These are phyloP conservation scores for Antechinus flavipes DNA, from an alignment of 2,113 vertebrate genomes.

Conservation along the genomic window DNA sequence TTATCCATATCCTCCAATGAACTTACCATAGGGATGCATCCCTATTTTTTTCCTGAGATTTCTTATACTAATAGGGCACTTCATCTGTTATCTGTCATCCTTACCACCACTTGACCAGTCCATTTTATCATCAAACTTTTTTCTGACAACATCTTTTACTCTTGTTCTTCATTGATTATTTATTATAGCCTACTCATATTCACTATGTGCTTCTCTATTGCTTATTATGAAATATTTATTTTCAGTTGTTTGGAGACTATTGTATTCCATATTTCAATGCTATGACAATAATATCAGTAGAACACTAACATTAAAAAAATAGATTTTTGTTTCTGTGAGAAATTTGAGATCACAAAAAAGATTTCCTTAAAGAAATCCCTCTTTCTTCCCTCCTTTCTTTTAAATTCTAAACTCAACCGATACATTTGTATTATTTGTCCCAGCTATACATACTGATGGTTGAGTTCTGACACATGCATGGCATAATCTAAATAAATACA, in stretches of 20 bases:
- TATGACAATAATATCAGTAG: background rate
- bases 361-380: background rate
- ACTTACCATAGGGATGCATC: too few relatives aligned
- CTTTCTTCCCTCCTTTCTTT: background rate
- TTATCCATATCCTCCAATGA: background rate
- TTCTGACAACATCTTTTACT: background rate
- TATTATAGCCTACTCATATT: background rate
- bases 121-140: background rate
- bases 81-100: background rate
- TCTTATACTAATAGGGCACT: background rate
- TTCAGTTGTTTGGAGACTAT: background rate
- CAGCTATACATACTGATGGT: background rate
- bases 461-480: background rate
- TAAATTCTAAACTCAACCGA: background rate
- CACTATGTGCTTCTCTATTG: background rate
- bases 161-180: background rate
- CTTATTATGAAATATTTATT: background rate
- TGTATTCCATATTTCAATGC: background rate
- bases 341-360: background rate
- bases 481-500: background rate
- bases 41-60: background rate
- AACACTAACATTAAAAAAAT: background rate
- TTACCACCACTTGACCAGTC: background rate
- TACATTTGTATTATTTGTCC: background rate
- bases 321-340: background rate